phyloP scores from a whole-genome alignment of 1,140 invertebrate species.

The Oppia nitens region DNA sequence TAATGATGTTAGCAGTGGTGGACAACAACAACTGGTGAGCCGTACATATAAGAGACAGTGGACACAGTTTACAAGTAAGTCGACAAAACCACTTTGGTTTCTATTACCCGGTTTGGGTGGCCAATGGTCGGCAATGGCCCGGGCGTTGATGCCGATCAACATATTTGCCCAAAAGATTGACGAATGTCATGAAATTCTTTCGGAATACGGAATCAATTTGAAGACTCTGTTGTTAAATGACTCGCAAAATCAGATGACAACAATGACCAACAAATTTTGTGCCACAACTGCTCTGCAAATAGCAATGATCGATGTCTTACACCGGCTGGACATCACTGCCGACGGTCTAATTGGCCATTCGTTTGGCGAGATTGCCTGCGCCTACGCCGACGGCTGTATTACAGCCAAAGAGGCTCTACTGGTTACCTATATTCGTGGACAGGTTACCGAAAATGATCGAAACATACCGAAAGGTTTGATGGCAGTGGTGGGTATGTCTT shows the following conservation, averaged over 20 bases:
- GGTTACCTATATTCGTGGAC: conserved; percentile 75
- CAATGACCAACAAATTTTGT: conserved; percentile 62
- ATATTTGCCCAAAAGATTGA: conserved; percentile 56
- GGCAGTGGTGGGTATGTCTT: conserved; percentile 62
- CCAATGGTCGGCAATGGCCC: conserved; percentile 88
- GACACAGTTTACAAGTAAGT: conserved; percentile 23
- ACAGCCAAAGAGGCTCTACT: conserved; percentile 77
- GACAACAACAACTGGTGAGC: background rate
- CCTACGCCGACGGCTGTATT: conserved; percentile 85
- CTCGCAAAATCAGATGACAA: conserved; percentile 56
- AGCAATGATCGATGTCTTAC: conserved; percentile 67
- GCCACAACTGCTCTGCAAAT: conserved; percentile 92
- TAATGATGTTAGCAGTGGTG: background rate
- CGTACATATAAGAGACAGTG: background rate
- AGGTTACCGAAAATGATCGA: conserved; percentile 39
- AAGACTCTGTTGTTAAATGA: conserved; percentile 58
- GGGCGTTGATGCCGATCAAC: conserved; percentile 58
- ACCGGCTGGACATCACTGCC: conserved; percentile 52
- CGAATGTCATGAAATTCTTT: conserved; percentile 50
- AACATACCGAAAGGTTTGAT: conserved; percentile 42
- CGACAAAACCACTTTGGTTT: conserved; percentile 30
- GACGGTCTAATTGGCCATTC: conserved; percentile 92
- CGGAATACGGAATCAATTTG: conserved; percentile 58
- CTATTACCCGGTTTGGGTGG: conserved; percentile 77
- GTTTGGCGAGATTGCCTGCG: conserved; percentile 82